These are phyloP conservation scores for Porites evermanni DNA, from an alignment of 92 coral and sea anemone genomes.

Conservation along the genomic window DNA sequence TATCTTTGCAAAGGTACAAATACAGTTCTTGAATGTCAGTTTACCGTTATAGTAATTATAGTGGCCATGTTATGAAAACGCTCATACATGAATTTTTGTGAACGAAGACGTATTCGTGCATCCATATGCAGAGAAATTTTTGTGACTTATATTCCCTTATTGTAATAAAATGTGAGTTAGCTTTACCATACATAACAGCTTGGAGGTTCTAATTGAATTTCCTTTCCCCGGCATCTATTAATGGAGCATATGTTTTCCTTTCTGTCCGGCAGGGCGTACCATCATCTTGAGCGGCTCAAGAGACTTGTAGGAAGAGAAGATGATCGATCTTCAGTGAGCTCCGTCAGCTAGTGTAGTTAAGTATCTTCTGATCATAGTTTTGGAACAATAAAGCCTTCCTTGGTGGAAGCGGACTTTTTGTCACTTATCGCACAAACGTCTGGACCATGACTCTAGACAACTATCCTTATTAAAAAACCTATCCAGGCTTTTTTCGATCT, in stretches of 20 bases:
- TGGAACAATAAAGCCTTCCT: neutral
- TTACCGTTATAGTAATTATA: neutral
- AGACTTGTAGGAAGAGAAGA: constrained; percentile 93
- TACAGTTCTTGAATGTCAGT: neutral
- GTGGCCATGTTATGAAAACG: neutral
- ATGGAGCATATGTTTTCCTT: neutral
- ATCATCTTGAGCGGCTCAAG: constrained; percentile 94
- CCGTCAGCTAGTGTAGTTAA: constrained; percentile 36
- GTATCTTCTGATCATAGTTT: neutral
- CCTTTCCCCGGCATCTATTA: no score
- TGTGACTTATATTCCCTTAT: no score
- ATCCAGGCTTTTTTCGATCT: no score
- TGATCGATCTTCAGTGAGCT: constrained; percentile 80
- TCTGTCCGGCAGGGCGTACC: constrained; percentile 81
- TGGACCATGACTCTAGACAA: no score
- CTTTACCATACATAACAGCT: no score
- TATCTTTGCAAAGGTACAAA: constrained; percentile 83
- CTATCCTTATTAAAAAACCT: no score
- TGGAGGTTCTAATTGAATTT: no score
- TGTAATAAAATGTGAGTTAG: no score
- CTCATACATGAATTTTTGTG: neutral
- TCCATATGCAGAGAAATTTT: no score
- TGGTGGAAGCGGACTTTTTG: no score
- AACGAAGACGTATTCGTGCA: no score
- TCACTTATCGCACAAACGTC: no score